Base-by-base conservation (phyloP, 1,140 invertebrate genomes). In the Lucilia cuprina region DNA sequence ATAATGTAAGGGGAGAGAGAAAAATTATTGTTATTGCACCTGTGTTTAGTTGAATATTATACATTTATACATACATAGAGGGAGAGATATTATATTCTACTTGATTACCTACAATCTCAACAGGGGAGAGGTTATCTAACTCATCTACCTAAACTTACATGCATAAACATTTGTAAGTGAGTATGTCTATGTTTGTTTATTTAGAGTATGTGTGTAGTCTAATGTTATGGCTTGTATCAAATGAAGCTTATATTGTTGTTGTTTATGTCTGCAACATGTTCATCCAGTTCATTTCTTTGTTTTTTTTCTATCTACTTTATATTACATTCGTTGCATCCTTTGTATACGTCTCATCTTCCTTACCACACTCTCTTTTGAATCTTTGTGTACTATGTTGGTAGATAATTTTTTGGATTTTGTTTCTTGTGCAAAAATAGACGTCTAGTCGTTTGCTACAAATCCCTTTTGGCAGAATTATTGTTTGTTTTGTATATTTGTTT, bases 241-340 rank as follows among this genome's bases (percentile, higher is more conserved):
- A 70, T 70, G 65, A 70, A 70, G 21, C 65, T 70, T 70, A 70
- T 25, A n/a, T 50, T 80, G 9, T 80, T 80, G 77, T 80, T 80
- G 41, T 80, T 80, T 49, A 50, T 80, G 77, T 49, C 41, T 80
- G 41, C 41, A 19, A 21, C 77, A 80, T 50, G 41, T 80, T 78
- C 41, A 80, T 80, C 21, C 41, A 80, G 35, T 78, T 77, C 34
- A 25, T 9, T 8, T 78, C 10, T 78, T 47, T n/a, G n/a, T 47
- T 78, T 41, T 78, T n/a, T 47, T 78, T n/a, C 7, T 77, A 41
- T 77, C 1, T 77, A 34, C 8, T 77, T 41, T 41, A 9, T 75
- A 14, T 41, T 41, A 47, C 17, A 41, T 60, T 60, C 21, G n/a
- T 10, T 80, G n/a, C 41, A 19, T 49, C 77, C 41, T 80, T n/a